These are phyloP conservation scores for Cheilosia vernalis DNA, from an alignment of 2,888 invertebrate genomes.

Conservation along the genomic window DNA sequence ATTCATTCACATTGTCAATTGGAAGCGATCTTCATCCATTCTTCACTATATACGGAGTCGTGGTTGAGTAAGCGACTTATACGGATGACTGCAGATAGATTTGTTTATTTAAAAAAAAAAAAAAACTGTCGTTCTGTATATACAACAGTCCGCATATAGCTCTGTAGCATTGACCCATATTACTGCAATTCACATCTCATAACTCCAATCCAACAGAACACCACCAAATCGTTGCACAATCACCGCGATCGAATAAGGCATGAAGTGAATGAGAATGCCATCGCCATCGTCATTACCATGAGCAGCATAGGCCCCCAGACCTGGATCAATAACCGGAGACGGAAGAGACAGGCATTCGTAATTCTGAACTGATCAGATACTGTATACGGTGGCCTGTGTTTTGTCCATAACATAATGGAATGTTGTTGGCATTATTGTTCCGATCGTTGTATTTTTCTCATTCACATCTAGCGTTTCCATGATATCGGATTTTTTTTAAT, in stretches of 20 bases:
- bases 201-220: conserved; percentile 50
- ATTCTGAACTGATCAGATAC: conserved; percentile 30
- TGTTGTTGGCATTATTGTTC: conserved; percentile 19
- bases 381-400: conserved; percentile 12
- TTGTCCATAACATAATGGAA: conserved; percentile 39
- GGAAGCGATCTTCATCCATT: conserved; percentile 60
- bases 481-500: conserved; percentile 42
- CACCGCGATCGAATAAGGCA: conserved; percentile 50
- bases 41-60: conserved; percentile 40
- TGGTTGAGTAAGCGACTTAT: conserved; percentile 56
- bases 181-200: conserved; percentile 56
- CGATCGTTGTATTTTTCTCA: conserved; percentile 6
- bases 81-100: conserved; percentile 43
- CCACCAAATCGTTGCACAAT: conserved; percentile 63
- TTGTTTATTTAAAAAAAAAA: conserved; percentile 1
- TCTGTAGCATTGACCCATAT: conserved; percentile 70
- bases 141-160: conserved; percentile 18
- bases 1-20: conserved; percentile 71
- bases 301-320: not conserved
- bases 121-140: conserved; percentile 19
- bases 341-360: conserved; percentile 36
- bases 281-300: conserved; percentile 23
- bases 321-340: conserved; percentile 30
- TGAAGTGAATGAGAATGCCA: conserved; percentile 45
- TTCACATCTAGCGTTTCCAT: conserved; percentile 20